Base-by-base conservation (phyloP, 2,888 invertebrate genomes). In the Pseudoips prasinana region DNA sequence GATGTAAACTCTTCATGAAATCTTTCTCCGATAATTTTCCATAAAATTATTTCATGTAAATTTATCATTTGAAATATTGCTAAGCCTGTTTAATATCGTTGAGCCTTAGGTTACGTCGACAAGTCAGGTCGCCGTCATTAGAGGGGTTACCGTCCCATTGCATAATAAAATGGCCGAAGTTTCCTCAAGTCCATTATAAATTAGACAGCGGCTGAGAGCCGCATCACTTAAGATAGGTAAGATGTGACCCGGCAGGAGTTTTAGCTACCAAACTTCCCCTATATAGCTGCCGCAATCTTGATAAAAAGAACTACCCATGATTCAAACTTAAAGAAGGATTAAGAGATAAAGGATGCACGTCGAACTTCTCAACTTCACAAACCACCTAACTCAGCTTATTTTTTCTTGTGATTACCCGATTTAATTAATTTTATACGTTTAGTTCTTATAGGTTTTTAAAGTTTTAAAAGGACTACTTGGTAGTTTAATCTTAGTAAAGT, bases 171-270 rank as follows among this genome's bases (percentile, higher is more conserved):
- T 88, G 87, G 82, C 69, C 81, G 63, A 88, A 88, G 86, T 87
- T 88, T 85, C 77, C 85, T 73, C 79, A 87, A 88, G 87, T 86
- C 88, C 87, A 88, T 87, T 88, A 88, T 87, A 87, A 88, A 88
- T 88, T 87, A 88, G 87, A 87, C 87, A 82, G 79, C 78, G 84
- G 57, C 57, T 57, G 82, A 85, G 83, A 77, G 78, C 78, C 85
- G 84, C 86, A 85, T 87, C 87, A 83, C 82, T 86, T 87, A 81
- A 87, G 87, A 84, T 87, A 85, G 86, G 86, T 85, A 85, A 76
- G 81, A 84, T 85, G 81, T 83, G 86, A 84, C 86, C 86, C 80
- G 78, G 74, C 80, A 80, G 80, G 83, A 83, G 73, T 74, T 79
- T 72, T 65, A 73, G 75, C 72, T 69, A 64, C 77, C 79, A 67